Base-by-base conservation (phyloP, 92 coral and sea anemone genomes). In the Scolanthus callimorphus region DNA sequence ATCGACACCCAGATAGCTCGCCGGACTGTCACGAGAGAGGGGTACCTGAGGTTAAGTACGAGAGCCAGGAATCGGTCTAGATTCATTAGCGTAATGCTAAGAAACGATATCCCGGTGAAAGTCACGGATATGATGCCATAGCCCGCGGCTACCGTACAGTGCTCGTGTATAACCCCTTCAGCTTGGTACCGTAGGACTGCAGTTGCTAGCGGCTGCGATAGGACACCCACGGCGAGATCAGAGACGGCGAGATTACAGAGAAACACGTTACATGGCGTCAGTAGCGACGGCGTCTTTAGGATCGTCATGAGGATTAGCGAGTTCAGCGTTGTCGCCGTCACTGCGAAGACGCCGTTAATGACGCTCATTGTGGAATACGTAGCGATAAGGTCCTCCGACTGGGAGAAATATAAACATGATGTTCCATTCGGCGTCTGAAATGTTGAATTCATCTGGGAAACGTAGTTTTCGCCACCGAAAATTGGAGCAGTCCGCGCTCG, bases 221-320 rank as follows among this genome's bases (percentile, higher is more conserved):
- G 6, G 17, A 46, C 23, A 4, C 52, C 52, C 17, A 46, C 52
- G 52, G 52, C 52, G 4, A 46, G 52, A 19, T 46, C 52, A 20
- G 52, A 46, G 23, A 46, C 17, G 6, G 52, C 52, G 19, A 46
- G 52, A 19, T 46, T 46, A 19, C 52, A 46, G 4, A 46, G 52
- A 19, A 46, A 46, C 4, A 46, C 22, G 52, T 46, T 9, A 4
- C 11, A 46, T 19, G 52, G 52, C 23, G 52, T 46, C 4, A 4
- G 52, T 9, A 46, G 52, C 4, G 52, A 10, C 4, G 52, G 52
- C 52, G 52, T 9, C 23, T 46, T 46, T 4, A 46, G 23, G 52
- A 46, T 19, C 4, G 52, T 46, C 8, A 46, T 4, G 23, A 46
- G 12, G 12, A 46, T 46, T 4, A 46, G 52, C 8, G 52, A 9